Conservation (phyloP, 2,113 vertebrate genomes). For the Gymnocephalus cernua region DNA sequence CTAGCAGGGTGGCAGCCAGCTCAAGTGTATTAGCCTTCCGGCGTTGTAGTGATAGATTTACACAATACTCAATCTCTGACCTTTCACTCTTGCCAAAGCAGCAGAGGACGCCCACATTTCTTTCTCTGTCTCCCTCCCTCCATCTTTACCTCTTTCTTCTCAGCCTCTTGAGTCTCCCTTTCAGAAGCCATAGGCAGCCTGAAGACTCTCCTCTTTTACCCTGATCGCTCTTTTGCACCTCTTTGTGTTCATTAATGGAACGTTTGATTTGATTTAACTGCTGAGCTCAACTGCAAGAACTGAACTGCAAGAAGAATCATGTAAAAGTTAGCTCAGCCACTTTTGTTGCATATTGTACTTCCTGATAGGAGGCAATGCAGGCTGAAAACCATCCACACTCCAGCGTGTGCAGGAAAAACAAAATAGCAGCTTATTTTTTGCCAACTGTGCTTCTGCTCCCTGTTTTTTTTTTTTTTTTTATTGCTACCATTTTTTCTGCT, state of each 20-base stretch:
- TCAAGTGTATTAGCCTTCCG: conserved; percentile 37
- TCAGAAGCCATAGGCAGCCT: conserved; percentile 26
- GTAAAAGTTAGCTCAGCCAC: conserved; percentile 24
- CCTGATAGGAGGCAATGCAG: neutral
- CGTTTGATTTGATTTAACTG: conserved; percentile 64
- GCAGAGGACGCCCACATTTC: conserved; percentile 68
- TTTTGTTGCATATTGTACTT: conserved; percentile 24
- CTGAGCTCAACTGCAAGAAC: conserved; percentile 38
- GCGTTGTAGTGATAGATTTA: conserved; percentile 72
- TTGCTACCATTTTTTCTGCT: conserved; percentile 12
- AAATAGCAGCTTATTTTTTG: conserved; percentile 44
- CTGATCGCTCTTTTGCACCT: conserved; percentile 40
- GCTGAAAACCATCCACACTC: conserved; percentile 11
- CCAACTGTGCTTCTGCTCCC: conserved; percentile 29
- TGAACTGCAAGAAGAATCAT: conserved; percentile 28
- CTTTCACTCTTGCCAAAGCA: conserved; percentile 73
- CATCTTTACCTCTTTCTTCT: conserved; percentile 31
- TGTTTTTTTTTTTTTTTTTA: conserved; percentile 26
- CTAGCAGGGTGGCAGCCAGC: conserved; percentile 44
- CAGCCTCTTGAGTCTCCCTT: conserved; percentile 34
- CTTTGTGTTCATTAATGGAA: conserved; percentile 70
- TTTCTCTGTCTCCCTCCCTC: conserved; percentile 33
- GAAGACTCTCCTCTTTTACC: neutral
- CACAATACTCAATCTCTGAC: conserved; percentile 69
- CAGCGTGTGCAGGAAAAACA: conserved; percentile 9